These are phyloP conservation scores for Ernsta delagoae DNA, from an alignment of 2,888 invertebrate genomes.

Conservation along the genomic window DNA sequence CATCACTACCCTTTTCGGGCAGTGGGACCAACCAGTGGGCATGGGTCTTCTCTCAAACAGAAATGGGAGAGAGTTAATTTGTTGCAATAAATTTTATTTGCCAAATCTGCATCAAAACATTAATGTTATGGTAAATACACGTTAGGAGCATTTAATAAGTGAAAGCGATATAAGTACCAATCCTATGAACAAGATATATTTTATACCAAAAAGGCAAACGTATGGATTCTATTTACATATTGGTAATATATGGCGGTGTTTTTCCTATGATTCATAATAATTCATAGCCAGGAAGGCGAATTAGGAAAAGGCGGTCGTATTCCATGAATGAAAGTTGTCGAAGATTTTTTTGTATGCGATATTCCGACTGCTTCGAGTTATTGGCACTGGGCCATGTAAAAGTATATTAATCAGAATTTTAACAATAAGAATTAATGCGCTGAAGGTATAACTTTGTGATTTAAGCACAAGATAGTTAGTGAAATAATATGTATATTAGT, in stretches of 20 bases:
- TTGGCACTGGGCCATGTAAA: background rate
- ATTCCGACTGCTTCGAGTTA: background rate
- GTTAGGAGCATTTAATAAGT: background rate
- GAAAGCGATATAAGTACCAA: background rate
- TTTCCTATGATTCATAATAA: conserved; percentile 30
- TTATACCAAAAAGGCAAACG: conserved; percentile 12
- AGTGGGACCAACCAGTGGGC: too few relatives aligned
- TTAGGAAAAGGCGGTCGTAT: conserved; percentile 15
- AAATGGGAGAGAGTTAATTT: too few relatives aligned
- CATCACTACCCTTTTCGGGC: too few relatives aligned
- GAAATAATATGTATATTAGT: too few relatives aligned
- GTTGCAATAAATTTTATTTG: too few relatives aligned
- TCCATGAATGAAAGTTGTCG: conserved; percentile 19
- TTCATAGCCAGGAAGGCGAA: conserved; percentile 17
- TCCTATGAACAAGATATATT: conserved; percentile 15
- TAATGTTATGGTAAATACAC: too few relatives aligned
- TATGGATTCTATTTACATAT: conserved; percentile 24
- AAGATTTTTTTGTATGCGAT: conserved; percentile 7
- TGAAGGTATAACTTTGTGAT: too few relatives aligned
- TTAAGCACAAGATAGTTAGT: too few relatives aligned
- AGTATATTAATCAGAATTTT: too few relatives aligned
- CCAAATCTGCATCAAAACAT: too few relatives aligned
- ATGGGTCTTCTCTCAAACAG: too few relatives aligned
- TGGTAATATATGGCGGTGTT: conserved; percentile 34
- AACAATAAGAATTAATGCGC: too few relatives aligned